Evolutionary conservation across 2,797 vertebrate genomes (phyloP), one percentile per base, ranked within the genome.

Genomic region (Coracias cyanogaster): DNA sequence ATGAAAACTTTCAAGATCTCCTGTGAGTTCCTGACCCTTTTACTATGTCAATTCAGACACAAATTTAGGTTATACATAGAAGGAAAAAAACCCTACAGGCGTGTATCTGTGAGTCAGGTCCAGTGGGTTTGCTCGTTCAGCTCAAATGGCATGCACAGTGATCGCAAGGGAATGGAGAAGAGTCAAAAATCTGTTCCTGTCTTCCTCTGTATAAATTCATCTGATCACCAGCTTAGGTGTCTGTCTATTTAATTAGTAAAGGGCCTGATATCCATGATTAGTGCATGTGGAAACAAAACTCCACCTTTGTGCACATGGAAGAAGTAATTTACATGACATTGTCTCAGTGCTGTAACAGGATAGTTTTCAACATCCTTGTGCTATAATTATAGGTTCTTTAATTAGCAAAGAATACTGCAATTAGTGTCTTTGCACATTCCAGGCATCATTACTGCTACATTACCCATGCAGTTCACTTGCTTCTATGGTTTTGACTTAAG

Each of bases 341-440:
- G 67, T 90, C 83, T 70, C 61, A 45, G 29, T 58, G 57, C 58
- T 61, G 77, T 61, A 93, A 81, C 78, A 94, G 87, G 70, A 55
- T 46, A 64, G 71, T 29, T 94, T 96, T 94, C 71, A 82, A 54
- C 57, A 92, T 43, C 37, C 72, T 93, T 79, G 71, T 90, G 65
- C 51, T 93, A 88, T 94, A 94, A 97, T 86, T 96, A 76, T 62
- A 77, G 83, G 66, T 94, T 85, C 82, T 93, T 97, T 97, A 96
- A 97, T 98, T 98, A 96, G 82, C 91, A 96, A 93, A 96, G 96
- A 96, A 96, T 39, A 55, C 25, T 55, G 79, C 86, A 96, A 86
- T 96, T 96, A 96, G 82, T 88, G 88, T 61, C 91, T 93, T 93
- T 89, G 85, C 79, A 41, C 80, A 71, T 82, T 94, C 71, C 41